These are phyloP conservation scores for Gadopsis bispinosus DNA, from an alignment of 2,797 vertebrate species.

Conservation along the genomic window DNA sequence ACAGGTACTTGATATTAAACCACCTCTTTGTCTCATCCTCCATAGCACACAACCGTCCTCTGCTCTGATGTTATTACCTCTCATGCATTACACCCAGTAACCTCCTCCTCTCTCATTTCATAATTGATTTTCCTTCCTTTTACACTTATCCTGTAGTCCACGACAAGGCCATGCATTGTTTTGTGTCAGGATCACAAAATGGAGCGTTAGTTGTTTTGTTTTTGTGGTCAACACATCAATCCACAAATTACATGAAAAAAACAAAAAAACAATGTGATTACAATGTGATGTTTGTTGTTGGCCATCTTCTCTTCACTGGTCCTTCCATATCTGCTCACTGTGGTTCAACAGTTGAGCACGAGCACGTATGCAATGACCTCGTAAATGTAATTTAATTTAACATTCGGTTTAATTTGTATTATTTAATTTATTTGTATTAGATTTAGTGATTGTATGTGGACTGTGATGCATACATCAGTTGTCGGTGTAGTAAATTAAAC, in stretches of 20 bases:
- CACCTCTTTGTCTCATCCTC: constrained; percentile 85
- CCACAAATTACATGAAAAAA: constrained; percentile 9
- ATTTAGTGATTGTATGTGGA: constrained; percentile 39
- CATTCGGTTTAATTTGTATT: constrained; percentile 39
- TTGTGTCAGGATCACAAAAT: constrained; percentile 45
- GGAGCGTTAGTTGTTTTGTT: constrained; percentile 34
- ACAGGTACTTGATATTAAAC: constrained; percentile 95
- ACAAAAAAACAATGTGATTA: background rate
- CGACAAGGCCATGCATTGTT: constrained; percentile 41
- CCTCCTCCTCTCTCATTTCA: constrained; percentile 64
- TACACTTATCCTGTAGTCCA: constrained; percentile 66
- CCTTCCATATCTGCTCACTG: constrained; percentile 67
- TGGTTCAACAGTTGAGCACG: constrained; percentile 20
- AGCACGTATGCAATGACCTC: constrained; percentile 67
- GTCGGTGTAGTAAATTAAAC: constrained; percentile 9
- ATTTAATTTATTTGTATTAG: constrained; percentile 50
- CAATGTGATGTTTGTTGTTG: constrained; percentile 39
- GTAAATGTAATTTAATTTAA: constrained; percentile 54
- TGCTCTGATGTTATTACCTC: constrained; percentile 83
- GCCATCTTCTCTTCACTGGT: constrained; percentile 43
- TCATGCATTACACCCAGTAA: constrained; percentile 85
- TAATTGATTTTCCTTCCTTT: constrained; percentile 71
- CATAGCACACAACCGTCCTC: constrained; percentile 78
- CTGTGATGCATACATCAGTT: constrained; percentile 12
- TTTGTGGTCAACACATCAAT: constrained; percentile 50